Evolutionary conservation across 37 sponge, comb jelly and placozoan genomes (phyloP).

Genomic region (Aphrocallistes beatrix): DNA sequence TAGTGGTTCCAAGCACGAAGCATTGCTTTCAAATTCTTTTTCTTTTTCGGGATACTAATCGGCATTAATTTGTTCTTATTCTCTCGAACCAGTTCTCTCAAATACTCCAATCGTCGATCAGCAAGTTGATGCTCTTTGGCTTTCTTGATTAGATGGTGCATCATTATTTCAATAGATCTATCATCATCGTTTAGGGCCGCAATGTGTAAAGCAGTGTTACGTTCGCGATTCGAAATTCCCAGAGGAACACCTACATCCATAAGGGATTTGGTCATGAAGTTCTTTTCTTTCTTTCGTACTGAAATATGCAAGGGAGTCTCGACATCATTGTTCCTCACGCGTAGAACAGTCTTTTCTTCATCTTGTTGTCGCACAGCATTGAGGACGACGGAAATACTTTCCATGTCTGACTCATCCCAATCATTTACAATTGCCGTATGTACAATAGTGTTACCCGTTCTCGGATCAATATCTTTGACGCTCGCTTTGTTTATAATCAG

Average conservation of each 20-base stretch:
- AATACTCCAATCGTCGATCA: not conserved
- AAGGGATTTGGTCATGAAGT: not conserved
- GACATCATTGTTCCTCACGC: not conserved
- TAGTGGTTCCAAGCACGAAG: not conserved
- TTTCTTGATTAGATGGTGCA: not conserved
- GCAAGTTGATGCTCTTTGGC: not conserved
- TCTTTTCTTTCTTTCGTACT: not conserved
- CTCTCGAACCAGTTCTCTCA: not conserved
- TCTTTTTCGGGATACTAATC: not conserved
- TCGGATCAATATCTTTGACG: not conserved
- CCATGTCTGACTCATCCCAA: not conserved
- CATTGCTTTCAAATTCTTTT: not conserved
- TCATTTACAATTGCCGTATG: not conserved
- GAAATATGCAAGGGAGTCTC: not conserved
- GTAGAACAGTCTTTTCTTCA: not conserved
- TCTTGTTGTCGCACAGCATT: not conserved
- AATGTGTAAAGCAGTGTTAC: conserved; percentile 1
- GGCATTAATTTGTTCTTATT: conserved; percentile 2
- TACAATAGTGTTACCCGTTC: not conserved
- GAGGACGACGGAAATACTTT: not conserved
- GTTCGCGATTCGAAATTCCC: not conserved
- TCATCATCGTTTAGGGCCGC: not conserved
- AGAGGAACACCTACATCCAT: not conserved
- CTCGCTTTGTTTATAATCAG: not conserved
- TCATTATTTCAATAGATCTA: not conserved